A percentile compares a stretch with the other conserved stretches of the same genome.
phyloP scores from a whole-genome alignment of 1,140 invertebrate species.

The Habropoda laboriosa region DNA sequence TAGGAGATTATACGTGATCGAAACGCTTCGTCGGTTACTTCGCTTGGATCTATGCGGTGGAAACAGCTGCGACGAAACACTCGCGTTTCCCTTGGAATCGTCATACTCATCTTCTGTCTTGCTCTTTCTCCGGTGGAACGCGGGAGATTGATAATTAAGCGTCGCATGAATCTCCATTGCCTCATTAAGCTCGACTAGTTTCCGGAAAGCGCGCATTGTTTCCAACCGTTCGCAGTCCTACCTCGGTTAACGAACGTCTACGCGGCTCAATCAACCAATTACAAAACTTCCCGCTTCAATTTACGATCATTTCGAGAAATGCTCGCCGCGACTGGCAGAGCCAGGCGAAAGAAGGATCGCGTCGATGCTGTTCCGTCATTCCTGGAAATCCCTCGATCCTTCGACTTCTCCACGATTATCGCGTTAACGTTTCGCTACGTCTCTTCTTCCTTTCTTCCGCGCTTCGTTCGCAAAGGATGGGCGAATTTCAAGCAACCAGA shows the following conservation, averaged over 20 bases:
- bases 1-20: no score
- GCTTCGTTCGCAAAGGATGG: no score
- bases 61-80: no score
- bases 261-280: neutral
- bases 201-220: neutral
- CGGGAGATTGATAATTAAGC: constrained; percentile 11
- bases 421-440: no score
- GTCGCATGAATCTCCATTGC: neutral
- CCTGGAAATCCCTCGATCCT: neutral
- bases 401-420: neutral
- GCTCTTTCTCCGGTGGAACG: no score
- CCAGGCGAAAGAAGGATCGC: neutral
- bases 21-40: no score
- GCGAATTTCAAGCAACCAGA: neutral
- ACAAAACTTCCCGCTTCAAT: neutral
- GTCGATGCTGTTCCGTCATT: neutral
- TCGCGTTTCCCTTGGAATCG: no score
- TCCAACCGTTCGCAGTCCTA: neutral
- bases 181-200: constrained; percentile 7
- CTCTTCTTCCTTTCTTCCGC: no score
- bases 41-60: no score
- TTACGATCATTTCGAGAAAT: neutral
- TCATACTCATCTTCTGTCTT: no score
- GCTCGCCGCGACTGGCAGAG: no score
- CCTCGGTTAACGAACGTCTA: neutral